Percentiles rank a stretch among this genome's conserved stretches.
Evolutionary conservation across 64 coral and sea anemone species (phyloP).

Genomic region (Porites australiensis): DNA sequence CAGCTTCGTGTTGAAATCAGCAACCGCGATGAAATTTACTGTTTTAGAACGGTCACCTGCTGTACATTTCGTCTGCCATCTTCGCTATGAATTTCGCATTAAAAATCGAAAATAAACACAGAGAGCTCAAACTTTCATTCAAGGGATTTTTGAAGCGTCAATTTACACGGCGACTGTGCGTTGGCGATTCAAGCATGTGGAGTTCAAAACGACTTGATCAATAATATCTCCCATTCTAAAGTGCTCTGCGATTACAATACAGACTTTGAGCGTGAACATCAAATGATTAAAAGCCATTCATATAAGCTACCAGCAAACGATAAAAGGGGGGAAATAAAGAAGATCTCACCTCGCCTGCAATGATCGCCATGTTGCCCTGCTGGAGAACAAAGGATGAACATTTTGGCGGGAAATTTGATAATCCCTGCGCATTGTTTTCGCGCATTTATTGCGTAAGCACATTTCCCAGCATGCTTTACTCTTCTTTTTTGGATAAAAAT

Average conservation of each 20-base stretch:
- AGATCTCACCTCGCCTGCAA: background rate
- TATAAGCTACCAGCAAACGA: background rate
- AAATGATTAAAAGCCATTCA: background rate
- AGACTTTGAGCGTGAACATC: background rate
- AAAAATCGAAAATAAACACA: background rate
- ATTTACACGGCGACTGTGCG: too few relatives aligned
- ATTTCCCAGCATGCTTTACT: too few relatives aligned
- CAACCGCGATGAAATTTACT: background rate
- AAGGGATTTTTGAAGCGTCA: background rate
- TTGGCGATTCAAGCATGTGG: too few relatives aligned
- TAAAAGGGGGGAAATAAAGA: background rate
- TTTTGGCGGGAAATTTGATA: slow-evolving; percentile 4
- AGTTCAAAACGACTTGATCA: background rate
- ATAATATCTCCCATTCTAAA: background rate
- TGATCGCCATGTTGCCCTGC: background rate
- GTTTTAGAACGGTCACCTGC: background rate
- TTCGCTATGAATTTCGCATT: background rate
- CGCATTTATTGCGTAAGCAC: background rate
- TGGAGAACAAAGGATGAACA: background rate
- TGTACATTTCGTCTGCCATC: background rate
- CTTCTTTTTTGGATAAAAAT: too few relatives aligned
- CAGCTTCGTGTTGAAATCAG: too few relatives aligned
- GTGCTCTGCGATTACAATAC: background rate
- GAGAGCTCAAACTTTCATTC: background rate
- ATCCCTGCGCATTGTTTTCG: background rate